Conservation (phyloP, 2,113 vertebrate species). For the Rhinichthys klamathensis region DNA sequence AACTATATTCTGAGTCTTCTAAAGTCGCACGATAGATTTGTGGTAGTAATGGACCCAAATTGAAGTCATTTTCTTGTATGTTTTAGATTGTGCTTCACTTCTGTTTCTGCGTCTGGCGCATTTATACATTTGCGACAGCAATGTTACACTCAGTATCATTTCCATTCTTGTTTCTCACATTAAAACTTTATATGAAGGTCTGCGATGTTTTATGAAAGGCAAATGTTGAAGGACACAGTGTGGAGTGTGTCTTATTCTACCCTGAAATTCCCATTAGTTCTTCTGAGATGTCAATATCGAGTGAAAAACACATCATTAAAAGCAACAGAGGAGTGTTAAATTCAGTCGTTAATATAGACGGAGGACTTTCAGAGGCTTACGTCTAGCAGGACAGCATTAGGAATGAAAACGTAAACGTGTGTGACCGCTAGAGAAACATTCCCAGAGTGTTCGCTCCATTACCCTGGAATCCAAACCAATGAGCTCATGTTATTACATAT, state of each 20-base stretch:
- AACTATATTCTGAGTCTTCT: too few relatives aligned
- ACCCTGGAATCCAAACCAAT: slow-evolving; percentile 17
- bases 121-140: background rate
- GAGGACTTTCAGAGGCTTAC: background rate
- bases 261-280: background rate
- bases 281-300: background rate
- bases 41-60: too few relatives aligned
- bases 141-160: background rate
- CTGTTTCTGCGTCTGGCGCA: background rate
- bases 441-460: background rate
- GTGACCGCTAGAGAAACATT: background rate
- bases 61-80: too few relatives aligned
- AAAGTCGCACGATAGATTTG: too few relatives aligned
- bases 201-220: background rate
- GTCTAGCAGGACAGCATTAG: background rate
- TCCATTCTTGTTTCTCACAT: background rate
- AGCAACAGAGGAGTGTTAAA: background rate
- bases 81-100: background rate
- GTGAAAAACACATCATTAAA: background rate
- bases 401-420: background rate
- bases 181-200: background rate
- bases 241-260: background rate
- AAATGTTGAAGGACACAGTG: background rate
- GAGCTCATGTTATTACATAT: slow-evolving; percentile 28
- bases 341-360: background rate